Conservation (phyloP, 2,888 invertebrate genomes). For the Acronicta alni region DNA sequence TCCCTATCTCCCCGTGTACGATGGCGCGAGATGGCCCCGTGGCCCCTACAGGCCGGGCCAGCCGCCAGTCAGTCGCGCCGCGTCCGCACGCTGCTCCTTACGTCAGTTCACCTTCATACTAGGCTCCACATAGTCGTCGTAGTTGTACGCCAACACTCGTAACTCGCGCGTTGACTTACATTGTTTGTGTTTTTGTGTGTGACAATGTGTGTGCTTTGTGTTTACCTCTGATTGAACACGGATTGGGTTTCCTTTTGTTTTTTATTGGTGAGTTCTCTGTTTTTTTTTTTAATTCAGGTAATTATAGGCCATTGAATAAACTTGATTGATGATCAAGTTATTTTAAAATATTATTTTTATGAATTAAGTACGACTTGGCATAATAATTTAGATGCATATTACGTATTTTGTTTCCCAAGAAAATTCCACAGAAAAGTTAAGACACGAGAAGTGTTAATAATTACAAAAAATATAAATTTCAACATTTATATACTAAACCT, state of each 20-base stretch:
- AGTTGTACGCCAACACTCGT: constrained; percentile 7
- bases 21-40: constrained; percentile 29
- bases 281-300: neutral
- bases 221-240: constrained; percentile 43
- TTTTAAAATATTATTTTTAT: neutral
- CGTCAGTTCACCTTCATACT: constrained; percentile 9
- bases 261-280: constrained; percentile 58
- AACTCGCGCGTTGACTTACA: constrained; percentile 41
- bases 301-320: neutral
- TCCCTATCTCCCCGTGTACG: constrained; percentile 21
- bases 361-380: too few species aligned
- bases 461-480: too few species aligned
- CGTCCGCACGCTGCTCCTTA: constrained; percentile 20
- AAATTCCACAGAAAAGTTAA: too few species aligned
- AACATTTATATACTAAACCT: neutral
- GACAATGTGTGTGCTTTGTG: constrained; percentile 56
- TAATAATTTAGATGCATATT: too few species aligned
- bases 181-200: constrained; percentile 57
- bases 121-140: constrained; percentile 20
- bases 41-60: constrained; percentile 4
- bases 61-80: constrained; percentile 51
- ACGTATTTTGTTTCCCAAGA: too few species aligned
- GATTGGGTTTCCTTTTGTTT: constrained; percentile 47
- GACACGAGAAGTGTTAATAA: too few species aligned
- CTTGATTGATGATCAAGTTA: neutral